These are phyloP conservation scores for Leptopilina boulardi DNA, from an alignment of 1,140 invertebrate species.

Conservation along the genomic window DNA sequence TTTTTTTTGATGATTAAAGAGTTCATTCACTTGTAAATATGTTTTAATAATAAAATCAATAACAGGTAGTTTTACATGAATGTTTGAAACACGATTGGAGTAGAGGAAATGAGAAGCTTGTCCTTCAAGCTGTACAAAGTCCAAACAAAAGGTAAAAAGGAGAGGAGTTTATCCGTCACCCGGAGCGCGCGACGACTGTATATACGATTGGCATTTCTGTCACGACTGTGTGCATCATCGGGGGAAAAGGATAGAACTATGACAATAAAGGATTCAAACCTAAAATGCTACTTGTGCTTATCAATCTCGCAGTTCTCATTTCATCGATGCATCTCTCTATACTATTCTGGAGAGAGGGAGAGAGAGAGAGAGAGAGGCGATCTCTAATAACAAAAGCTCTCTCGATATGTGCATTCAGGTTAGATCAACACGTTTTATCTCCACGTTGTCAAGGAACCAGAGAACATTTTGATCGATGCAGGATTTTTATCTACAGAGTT, in stretches of 20 bases:
- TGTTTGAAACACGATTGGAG: constrained; percentile 18
- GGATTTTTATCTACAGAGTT: no score
- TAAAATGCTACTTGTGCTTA: constrained; percentile 14
- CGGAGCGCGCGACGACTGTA: constrained; percentile 41
- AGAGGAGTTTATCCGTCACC: constrained; percentile 45
- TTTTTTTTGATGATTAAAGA: not conserved
- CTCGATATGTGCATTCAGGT: no score
- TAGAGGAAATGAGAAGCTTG: constrained; percentile 51
- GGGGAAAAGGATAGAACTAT: constrained; percentile 44
- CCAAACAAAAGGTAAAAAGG: constrained; percentile 48
- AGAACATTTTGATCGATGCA: no score
- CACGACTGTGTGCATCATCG: not conserved
- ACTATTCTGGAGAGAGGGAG: constrained; percentile 43
- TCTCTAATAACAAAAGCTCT: not conserved
- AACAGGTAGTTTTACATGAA: constrained; percentile 7
- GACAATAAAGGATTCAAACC: constrained; percentile 46
- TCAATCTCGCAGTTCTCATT: constrained; percentile 50
- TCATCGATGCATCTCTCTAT: constrained; percentile 37
- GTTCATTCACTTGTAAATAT: not conserved
- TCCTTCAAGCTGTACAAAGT: constrained; percentile 33
- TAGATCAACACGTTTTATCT: no score
- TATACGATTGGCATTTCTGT: constrained; percentile 54
- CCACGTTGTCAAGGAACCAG: no score
- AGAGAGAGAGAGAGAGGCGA: not conserved
- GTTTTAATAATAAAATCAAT: constrained; percentile 6